Base-by-base conservation (phyloP, 2,797 vertebrate species). In the Dipus sagitta region DNA sequence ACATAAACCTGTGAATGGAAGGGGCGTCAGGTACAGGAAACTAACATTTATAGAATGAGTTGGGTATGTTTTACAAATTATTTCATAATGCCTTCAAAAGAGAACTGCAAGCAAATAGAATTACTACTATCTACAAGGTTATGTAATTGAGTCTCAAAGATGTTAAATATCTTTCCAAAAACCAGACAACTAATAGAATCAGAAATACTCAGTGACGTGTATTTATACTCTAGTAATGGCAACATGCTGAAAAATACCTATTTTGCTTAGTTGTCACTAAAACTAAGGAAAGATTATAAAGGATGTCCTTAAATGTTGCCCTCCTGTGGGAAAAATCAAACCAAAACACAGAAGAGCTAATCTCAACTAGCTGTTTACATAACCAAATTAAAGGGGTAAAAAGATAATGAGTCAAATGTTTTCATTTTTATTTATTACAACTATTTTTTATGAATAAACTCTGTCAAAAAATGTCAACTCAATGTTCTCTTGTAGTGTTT, bases 91-190 rank as follows among this genome's bases (percentile, higher is more conserved):
- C 2, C 15, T 8, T 86, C 23, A 72, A 6, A 28, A 83, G 20
- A 86, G n/a, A 91, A 68, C 3, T 68, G 13, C 15, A 94, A 67
- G n/a, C 58, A 92, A 88, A 62, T 64, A 80, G 67, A 65, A 85
- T n/a, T 76, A 72, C 4, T 14, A 64, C 8, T 47, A 85, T 77
- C 26, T 85, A 65, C 54, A 23, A 76, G 24, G 32, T 30, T 5
- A 62, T 71, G 15, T 62, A 91, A 80, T 65, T 64, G 14, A 82
- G 20, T 26, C 32, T 78, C 72, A 78, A 18, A 75, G 10, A 74
- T 4, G 14, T 86, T 86, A 77, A 81, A 54, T 28, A 68, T 62
- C 8, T 78, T 89, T 26, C 6, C 34, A 30, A 58, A 74, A 38
- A 64, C 30, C 23, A 77, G n/a, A 79, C 11, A 75, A 10, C 52